Base-by-base conservation (phyloP, 1,140 invertebrate species). In the Heliconius hermathena region DNA sequence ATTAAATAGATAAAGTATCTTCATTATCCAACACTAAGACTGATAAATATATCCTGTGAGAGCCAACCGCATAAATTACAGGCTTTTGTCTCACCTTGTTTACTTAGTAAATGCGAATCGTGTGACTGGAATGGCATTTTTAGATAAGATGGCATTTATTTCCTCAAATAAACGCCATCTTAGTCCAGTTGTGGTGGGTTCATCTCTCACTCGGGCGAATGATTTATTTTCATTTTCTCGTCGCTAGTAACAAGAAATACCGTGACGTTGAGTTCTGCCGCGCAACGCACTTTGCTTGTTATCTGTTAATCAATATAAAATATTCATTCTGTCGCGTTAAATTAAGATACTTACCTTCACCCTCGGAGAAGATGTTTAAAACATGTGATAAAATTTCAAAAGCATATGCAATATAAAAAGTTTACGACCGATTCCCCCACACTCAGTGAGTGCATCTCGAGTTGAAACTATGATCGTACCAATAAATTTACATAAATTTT, bases 401-500 rank as follows among this genome's bases (percentile, higher is more conserved):
- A 60, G 6, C 54, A 60, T 66, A 60, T 38, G 52, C 16, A 20
- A 36, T 13, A 36, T 75, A 60, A 66, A 75, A 66, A 16, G 54
- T 75, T 75, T 26, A 66, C 20, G 11, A 16, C 52, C 1, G 29
- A 66, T 13, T 75, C 72, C 20, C 72, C 29, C 52, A 18, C 74
- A 75, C 74, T 60, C 38, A 36, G 22, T 60, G 18, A 75, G 52
- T 57, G 26, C 49, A 57, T 36, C 52, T 74, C 49, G 73, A 60
- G 54, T 75, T 41, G 60, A 75, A 75, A 75, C 52, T 73, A 57
- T 33, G 29, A 60, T 26, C 33, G 57, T 26, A 22, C 22, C 54
- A 22, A 75, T 75, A 75, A 75, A 60, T 75, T 75, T 66, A 60
- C n/a, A n/a, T 60, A 60, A 60, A 2, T 60, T 22, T 60, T 22